Evolutionary conservation across 2,888 invertebrate species (phyloP).

Genomic region (Trissoscelio sp.): DNA sequence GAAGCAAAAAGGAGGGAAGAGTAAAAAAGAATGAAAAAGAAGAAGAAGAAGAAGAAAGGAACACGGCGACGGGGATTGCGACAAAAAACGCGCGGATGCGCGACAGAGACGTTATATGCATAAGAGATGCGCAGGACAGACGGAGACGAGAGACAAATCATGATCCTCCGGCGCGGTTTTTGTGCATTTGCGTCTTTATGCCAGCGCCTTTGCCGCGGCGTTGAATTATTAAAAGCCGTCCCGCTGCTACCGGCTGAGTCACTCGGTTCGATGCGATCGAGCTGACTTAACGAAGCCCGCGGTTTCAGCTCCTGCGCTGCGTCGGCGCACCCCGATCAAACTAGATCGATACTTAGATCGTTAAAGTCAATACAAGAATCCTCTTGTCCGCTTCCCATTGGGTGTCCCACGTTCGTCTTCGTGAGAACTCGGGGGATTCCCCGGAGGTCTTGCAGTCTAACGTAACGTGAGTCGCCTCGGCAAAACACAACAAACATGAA

Average conservation of each 20-base stretch:
- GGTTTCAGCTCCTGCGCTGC: slow-evolving; percentile 1
- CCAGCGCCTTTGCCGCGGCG: slow-evolving; percentile 68
- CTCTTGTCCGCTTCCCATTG: slow-evolving; percentile 49
- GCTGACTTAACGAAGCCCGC: slow-evolving; percentile 62
- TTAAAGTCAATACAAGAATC: slow-evolving; percentile 66
- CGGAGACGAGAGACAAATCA: slow-evolving; percentile 65
- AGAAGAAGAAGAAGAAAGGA: slow-evolving; percentile 22
- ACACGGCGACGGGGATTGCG: slow-evolving; percentile 26
- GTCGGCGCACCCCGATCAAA: slow-evolving; percentile 38
- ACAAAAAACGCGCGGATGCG: slow-evolving; percentile 41
- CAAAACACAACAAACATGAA: slow-evolving; percentile 28
- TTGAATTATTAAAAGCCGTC: slow-evolving; percentile 75
- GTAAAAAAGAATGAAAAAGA: slow-evolving; percentile 5
- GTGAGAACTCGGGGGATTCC: slow-evolving; percentile 66
- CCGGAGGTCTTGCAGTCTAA: slow-evolving; percentile 45
- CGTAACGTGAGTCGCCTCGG: slow-evolving; percentile 12
- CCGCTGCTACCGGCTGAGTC: slow-evolving; percentile 51
- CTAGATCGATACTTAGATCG: slow-evolving; percentile 66
- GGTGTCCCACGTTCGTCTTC: slow-evolving; percentile 68
- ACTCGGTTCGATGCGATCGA: slow-evolving; percentile 50
- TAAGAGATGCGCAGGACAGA: slow-evolving; percentile 43
- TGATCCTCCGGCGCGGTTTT: slow-evolving; percentile 64
- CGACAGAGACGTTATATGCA: slow-evolving; percentile 52
- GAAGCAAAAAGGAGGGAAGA: slow-evolving; percentile 37
- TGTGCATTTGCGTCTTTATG: slow-evolving; percentile 67